A percentile compares a stretch with the other conserved stretches of the same genome.
phyloP scores from a whole-genome alignment of 2,888 invertebrate species.

The Bimastos eiseni region DNA sequence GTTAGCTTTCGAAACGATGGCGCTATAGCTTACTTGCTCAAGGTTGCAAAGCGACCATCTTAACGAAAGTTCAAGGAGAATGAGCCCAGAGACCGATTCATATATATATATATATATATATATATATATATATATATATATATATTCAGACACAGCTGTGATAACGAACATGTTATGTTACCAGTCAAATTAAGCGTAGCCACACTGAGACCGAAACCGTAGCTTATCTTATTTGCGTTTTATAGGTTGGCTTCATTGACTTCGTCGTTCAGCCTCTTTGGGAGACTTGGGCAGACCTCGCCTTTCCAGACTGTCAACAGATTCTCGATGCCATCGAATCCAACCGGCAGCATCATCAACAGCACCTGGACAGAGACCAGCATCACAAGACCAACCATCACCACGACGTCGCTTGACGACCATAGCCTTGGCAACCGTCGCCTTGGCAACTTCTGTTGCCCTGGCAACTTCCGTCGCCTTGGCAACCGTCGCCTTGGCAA shows the following conservation, averaged over 20 bases:
- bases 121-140: too few species aligned
- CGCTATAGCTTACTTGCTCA: too few species aligned
- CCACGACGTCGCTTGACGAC: background rate
- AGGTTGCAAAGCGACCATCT: too few species aligned
- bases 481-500: background rate
- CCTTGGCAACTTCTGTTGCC: background rate
- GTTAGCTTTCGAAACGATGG: too few species aligned
- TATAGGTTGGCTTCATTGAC: constrained; percentile 32
- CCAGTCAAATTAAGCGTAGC: background rate
- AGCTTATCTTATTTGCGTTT: background rate
- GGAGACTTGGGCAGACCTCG: constrained; percentile 38
- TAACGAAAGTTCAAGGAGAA: too few species aligned
- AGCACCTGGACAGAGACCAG: background rate
- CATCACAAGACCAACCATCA: background rate
- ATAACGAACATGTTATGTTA: background rate
- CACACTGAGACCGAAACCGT: background rate
- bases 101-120: too few species aligned
- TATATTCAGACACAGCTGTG: background rate
- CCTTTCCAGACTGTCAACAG: constrained; percentile 33
- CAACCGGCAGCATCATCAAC: constrained; percentile 26
- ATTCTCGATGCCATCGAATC: constrained; percentile 32
- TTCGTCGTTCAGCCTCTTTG: constrained; percentile 34
- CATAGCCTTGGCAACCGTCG: background rate
- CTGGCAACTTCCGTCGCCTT: background rate
- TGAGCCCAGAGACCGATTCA: too few species aligned